Evolutionary conservation across 2,797 vertebrate species (phyloP), one percentile per base, ranked within the genome.

Genomic region (Pangasius mekongensis): DNA sequence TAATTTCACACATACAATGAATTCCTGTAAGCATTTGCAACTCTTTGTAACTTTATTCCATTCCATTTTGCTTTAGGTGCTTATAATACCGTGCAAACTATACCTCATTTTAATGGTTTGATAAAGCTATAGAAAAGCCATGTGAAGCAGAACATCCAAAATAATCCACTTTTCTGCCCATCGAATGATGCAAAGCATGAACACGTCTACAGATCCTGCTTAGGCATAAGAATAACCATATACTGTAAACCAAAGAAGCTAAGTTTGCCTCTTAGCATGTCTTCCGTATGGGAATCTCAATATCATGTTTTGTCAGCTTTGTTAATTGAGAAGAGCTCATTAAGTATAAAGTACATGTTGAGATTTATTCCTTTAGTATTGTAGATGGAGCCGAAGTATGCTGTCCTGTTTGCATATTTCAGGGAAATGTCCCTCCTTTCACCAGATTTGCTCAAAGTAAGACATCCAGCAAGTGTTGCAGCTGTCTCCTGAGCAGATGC

Each of bases 301-400:
- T 87, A 89, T 91, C 93, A 94, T 94, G 92, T 95, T 88, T 94
- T 94, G 87, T 89, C 83, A 30, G 87, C 84, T 36, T 81, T 85
- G 66, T 49, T 69, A 11, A 33, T 76, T 80, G 77, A 36, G 62
- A 84, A 85, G 74, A 49, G 64, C 80, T 83, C 67, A 22, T 8
- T 36, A 13, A 67, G 58, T 88, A 88, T 27, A 73, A 33, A 78
- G 27, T 14, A 81, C 54, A 64, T 67, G 91, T 93, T 93, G 77
- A 91, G 88, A 87, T 92, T 89, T 74, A 89, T 92, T 90, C 89
- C 90, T 88, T 24, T 89, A 43, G 73, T 87, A 78, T 30, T 60
- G 47, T 81, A 69, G 78, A 14, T 49, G 78, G 58, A 83, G 20
- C 27, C 9, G 22, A 52, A 47, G 20, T 14, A 69, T 64, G 47